A percentile compares a stretch with the other conserved stretches of the same genome.
Evolutionary conservation across 2,113 vertebrate genomes (phyloP).

Genomic region (Girardinichthys multiradiatus): DNA sequence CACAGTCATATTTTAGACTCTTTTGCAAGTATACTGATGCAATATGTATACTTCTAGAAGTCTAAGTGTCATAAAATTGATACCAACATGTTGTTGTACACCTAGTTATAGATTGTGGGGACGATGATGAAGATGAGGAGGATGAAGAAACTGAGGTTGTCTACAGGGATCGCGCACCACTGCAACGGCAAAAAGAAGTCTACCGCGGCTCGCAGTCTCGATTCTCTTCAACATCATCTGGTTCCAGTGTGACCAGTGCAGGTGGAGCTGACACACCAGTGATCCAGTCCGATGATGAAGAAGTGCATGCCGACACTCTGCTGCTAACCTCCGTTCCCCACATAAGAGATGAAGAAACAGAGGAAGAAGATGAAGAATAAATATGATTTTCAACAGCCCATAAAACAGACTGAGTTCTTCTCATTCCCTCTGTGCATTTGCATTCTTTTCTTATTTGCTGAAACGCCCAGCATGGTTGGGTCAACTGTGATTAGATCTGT

Average conservation of each 20-base stretch:
- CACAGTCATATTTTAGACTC: not conserved
- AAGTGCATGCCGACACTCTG: conserved; percentile 82
- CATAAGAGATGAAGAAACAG: conserved; percentile 67
- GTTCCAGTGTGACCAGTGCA: conserved; percentile 84
- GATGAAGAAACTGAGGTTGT: conserved; percentile 71
- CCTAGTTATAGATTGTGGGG: conserved; percentile 51
- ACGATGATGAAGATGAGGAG: conserved; percentile 64
- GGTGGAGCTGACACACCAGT: conserved; percentile 85
- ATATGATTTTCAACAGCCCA: conserved; percentile 32
- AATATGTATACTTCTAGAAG: not conserved
- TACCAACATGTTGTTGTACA: not conserved
- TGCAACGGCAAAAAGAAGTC: conserved; percentile 63
- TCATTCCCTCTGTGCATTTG: not conserved
- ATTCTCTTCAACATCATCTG: conserved; percentile 86
- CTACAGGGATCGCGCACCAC: conserved; percentile 75
- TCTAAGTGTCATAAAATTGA: not conserved
- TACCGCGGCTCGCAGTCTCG: conserved; percentile 79
- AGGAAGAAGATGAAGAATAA: conserved; percentile 71
- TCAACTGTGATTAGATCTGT: conserved; percentile 16
- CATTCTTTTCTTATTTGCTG: not conserved
- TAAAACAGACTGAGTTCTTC: conserved; percentile 36
- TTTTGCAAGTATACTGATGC: not conserved
- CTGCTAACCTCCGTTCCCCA: conserved; percentile 70
- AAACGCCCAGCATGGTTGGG: conserved; percentile 44
- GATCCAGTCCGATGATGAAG: conserved; percentile 90